A percentile compares a stretch with the other conserved stretches of the same genome.
phyloP scores from a whole-genome alignment of 2,113 vertebrate species.

The Hypanus sabinus region DNA sequence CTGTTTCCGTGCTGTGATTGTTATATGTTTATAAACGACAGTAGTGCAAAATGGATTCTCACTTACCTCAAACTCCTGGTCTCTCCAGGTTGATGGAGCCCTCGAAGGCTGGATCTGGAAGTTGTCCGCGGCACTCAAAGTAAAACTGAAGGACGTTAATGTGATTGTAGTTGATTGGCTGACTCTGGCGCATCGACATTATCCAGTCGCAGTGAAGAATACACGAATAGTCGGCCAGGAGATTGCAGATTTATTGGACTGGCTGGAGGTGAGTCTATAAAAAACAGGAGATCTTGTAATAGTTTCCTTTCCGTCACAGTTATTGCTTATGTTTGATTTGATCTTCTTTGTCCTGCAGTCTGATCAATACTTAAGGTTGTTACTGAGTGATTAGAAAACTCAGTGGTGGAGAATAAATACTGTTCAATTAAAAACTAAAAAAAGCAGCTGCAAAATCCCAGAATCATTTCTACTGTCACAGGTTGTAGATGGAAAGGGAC shows the following conservation, averaged over 20 bases:
- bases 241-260: conserved; percentile 68
- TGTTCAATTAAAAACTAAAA: neutral
- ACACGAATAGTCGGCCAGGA: conserved; percentile 74
- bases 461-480: neutral
- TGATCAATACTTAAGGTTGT: neutral
- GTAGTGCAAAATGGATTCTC: neutral
- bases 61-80: neutral
- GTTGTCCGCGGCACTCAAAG: conserved; percentile 67
- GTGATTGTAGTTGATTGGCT: conserved; percentile 80
- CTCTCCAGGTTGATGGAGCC: conserved; percentile 65
- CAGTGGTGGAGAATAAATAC: neutral
- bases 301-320: neutral
- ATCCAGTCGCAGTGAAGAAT: conserved; percentile 69
- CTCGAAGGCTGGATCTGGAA: conserved; percentile 77
- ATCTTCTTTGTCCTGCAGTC: neutral
- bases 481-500: neutral
- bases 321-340: neutral
- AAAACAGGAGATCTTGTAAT: neutral
- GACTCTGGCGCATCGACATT: conserved; percentile 68
- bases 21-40: no score
- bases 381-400: neutral
- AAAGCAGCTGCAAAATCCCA: neutral
- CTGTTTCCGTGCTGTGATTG: no score
- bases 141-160: conserved; percentile 56
- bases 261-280: conserved; percentile 69